Base-by-base conservation (phyloP, 2,888 invertebrate genomes). In the Trissoscelio sp. region DNA sequence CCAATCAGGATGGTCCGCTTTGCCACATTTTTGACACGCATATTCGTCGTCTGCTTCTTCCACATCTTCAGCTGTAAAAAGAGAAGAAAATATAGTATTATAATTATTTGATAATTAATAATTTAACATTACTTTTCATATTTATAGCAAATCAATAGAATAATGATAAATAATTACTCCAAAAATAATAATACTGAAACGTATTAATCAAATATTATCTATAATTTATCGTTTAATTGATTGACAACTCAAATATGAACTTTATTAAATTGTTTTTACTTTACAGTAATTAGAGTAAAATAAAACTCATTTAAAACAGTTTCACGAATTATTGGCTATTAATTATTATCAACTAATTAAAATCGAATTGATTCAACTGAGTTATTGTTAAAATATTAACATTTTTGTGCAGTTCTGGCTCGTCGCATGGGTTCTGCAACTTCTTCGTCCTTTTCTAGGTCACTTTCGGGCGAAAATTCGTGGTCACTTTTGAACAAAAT, bases 1-100 rank as follows among this genome's bases (percentile, higher is more conserved):
- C 98, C 98, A 98, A 92, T 99, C 98, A 0, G 99, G 98, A 91
- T 98, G 97, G 91, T 98, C 97, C 0, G 95, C 95, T 92, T 97
- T 97, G 11, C 95, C 95, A 91, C 99, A 99, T 84, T 96, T 96
- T 88, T 95, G 95, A 91, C 99, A 99, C 14, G 96, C 95, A 16
- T 96, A 96, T 78, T 96, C 96, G 83, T 94, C 94, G 0, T 89
- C 89, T 2, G 88, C 90, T 83, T 89, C 89, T 84, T 91, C 91
- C 11, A 89, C 88, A 57, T 91, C 90, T 64, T 66, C 72, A 24
- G 70, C 77, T 73, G 31, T 12, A 55, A 57, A 12, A 44, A 18
- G 6, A 11, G 31, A 18, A 31, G 3, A 5, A 39, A 37, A 18
- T n/a, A n/a, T 20, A 39, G 34, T 34, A 44, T n/a, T n/a, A n/a